Evolutionary conservation across 2,797 vertebrate species (phyloP).

Genomic region (Babyrousa celebensis): DNA sequence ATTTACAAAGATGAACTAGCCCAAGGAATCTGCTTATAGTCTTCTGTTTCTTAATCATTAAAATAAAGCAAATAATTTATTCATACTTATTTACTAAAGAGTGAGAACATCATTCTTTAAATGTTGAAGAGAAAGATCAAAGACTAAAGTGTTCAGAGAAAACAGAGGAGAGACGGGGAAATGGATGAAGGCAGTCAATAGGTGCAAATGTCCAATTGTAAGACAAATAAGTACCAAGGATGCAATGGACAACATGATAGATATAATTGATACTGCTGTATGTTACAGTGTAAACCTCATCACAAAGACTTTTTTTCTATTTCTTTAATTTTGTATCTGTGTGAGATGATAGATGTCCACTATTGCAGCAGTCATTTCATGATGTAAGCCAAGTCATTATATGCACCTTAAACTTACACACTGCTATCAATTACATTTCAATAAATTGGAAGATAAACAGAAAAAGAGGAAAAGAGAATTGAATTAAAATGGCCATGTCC

Average conservation of each 20-base stretch:
- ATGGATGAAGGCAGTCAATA: not conserved
- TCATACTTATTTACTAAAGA: slow-evolving; percentile 57
- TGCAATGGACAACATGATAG: not conserved
- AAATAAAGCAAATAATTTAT: slow-evolving; percentile 63
- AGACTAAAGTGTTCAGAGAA: slow-evolving; percentile 8
- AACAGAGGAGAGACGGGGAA: not conserved
- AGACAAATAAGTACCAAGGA: not conserved
- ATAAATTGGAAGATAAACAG: not conserved
- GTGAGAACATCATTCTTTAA: slow-evolving; percentile 61
- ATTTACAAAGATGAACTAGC: slow-evolving; percentile 54
- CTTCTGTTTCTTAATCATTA: slow-evolving; percentile 62
- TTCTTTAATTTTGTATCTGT: not conserved
- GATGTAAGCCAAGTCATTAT: not conserved
- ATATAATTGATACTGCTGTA: not conserved
- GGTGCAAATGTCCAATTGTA: not conserved
- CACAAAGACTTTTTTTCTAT: not conserved
- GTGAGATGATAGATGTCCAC: not conserved
- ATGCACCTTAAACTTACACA: not conserved
- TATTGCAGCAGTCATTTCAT: not conserved
- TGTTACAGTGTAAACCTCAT: not conserved
- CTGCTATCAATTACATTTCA: not conserved
- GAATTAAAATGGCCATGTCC: not conserved
- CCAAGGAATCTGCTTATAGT: slow-evolving; percentile 65
- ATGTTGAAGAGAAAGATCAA: slow-evolving; percentile 62
- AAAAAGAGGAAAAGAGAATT: not conserved